These are phyloP conservation scores for Liparis tanakae DNA, from an alignment of 2,797 vertebrate genomes.

Conservation along the genomic window DNA sequence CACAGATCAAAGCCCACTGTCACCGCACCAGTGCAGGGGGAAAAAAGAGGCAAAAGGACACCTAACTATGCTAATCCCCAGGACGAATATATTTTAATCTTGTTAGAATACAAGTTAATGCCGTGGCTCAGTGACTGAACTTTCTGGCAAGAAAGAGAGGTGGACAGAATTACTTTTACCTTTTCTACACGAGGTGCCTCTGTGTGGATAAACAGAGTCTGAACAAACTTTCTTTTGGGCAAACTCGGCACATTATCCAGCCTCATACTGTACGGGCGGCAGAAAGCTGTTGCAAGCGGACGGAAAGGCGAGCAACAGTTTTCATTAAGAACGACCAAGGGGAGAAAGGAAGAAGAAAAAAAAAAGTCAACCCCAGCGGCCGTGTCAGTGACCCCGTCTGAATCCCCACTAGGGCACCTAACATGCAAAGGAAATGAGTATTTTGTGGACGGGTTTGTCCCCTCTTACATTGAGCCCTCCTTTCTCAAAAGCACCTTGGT, in stretches of 20 bases:
- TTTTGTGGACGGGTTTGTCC: conserved; percentile 80
- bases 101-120: conserved; percentile 99
- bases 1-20: conserved; percentile 98
- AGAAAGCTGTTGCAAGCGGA: conserved; percentile 47
- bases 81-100: conserved; percentile 99
- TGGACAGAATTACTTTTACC: conserved; percentile 87
- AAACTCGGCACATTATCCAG: conserved; percentile 59
- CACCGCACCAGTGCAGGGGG: conserved; percentile 89
- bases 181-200: conserved; percentile 89
- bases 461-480: conserved; percentile 79
- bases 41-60: conserved; percentile 92
- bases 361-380: conserved; percentile 55
- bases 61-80: conserved; percentile 99
- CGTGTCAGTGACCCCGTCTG: conserved; percentile 81
- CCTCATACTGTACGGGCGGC: conserved; percentile 64
- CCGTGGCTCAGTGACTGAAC: conserved; percentile 95
- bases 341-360: neutral
- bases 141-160: conserved; percentile 84
- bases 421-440: conserved; percentile 87
- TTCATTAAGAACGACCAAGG: conserved; percentile 75
- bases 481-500: conserved; percentile 86
- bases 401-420: conserved; percentile 83
- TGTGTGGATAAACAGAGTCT: conserved; percentile 85
- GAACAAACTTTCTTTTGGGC: conserved; percentile 69
- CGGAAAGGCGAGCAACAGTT: conserved; percentile 71